A percentile compares a stretch with the other conserved stretches of the same genome.
phyloP scores from a whole-genome alignment of 2,113 vertebrate genomes.

The Sprattus sprattus region DNA sequence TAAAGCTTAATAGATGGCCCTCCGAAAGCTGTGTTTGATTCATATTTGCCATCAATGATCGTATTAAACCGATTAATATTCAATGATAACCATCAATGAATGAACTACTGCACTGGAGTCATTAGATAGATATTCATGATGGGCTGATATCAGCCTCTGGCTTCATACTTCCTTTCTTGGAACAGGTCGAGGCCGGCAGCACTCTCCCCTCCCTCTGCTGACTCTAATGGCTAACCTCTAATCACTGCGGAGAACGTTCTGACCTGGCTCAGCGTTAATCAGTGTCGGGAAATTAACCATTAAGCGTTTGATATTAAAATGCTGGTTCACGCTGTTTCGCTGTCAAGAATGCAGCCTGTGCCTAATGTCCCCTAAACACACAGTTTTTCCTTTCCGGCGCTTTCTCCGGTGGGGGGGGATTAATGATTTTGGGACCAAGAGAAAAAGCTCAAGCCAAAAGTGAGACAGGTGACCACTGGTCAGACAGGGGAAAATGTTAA shows the following conservation, averaged over 20 bases:
- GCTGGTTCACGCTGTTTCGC: slow-evolving; percentile 36
- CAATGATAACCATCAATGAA: too few species aligned
- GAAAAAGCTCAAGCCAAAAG: slow-evolving; percentile 55
- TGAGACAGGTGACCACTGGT: slow-evolving; percentile 49
- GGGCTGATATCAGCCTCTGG: not conserved
- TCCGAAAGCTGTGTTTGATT: not conserved
- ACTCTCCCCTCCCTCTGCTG: not conserved
- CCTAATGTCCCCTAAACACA: slow-evolving; percentile 43
- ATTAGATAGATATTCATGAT: not conserved
- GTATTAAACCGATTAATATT: not conserved
- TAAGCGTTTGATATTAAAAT: slow-evolving; percentile 57
- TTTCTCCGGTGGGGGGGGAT: slow-evolving; percentile 32
- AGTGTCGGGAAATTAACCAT: slow-evolving; percentile 53
- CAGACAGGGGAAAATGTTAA: slow-evolving; percentile 40
- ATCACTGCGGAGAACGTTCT: slow-evolving; percentile 34
- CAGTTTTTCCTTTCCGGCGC: slow-evolving; percentile 29
- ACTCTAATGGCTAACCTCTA: slow-evolving; percentile 48
- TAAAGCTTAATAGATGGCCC: not conserved
- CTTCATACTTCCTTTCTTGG: not conserved
- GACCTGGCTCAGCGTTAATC: slow-evolving; percentile 51
- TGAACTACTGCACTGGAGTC: not conserved
- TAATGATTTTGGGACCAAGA: slow-evolving; percentile 45
- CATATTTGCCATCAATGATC: too few species aligned
- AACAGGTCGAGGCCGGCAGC: not conserved
- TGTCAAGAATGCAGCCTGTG: slow-evolving; percentile 36